Conservation (phyloP, 1,140 invertebrate species). For the Ceratina australensis region DNA sequence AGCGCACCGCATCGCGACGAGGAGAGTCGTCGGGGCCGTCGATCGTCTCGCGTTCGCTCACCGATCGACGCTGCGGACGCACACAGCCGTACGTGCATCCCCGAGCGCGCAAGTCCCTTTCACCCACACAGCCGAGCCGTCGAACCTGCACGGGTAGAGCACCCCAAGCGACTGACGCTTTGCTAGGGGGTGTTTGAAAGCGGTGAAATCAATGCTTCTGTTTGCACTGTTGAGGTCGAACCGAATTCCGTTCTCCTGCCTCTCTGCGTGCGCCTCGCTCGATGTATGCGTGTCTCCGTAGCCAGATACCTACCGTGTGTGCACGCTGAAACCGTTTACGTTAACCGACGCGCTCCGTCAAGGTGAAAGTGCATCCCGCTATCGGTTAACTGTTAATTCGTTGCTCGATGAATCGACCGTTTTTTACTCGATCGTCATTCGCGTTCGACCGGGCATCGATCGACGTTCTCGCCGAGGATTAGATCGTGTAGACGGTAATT, state of each 20-base stretch:
- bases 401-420: too few relatives aligned
- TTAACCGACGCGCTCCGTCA: conserved; percentile 35
- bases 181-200: conserved; percentile 76
- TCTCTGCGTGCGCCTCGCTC: background rate
- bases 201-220: conserved; percentile 80
- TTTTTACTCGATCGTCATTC: background rate
- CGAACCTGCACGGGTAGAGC: conserved; percentile 28
- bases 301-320: conserved; percentile 15
- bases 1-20: conserved; percentile 66
- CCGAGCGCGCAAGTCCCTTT: conserved; percentile 67
- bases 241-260: conserved; percentile 71
- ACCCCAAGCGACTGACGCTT: conserved; percentile 69
- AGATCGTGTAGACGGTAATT: conserved; percentile 12
- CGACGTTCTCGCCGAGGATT: conserved; percentile 10
- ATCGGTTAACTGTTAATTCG: too few relatives aligned
- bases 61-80: conserved; percentile 36
- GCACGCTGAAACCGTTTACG: background rate
- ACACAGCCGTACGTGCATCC: conserved; percentile 48
- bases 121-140: conserved; percentile 28
- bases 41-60: conserved; percentile 38
- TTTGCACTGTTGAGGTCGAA: conserved; percentile 79
- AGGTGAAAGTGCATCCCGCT: conserved; percentile 49
- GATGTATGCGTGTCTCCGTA: conserved; percentile 1
- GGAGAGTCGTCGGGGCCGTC: too few relatives aligned
- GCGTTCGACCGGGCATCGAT: background rate